Conservation (phyloP, 2,113 vertebrate genomes). For the Pteruthius melanotis region DNA sequence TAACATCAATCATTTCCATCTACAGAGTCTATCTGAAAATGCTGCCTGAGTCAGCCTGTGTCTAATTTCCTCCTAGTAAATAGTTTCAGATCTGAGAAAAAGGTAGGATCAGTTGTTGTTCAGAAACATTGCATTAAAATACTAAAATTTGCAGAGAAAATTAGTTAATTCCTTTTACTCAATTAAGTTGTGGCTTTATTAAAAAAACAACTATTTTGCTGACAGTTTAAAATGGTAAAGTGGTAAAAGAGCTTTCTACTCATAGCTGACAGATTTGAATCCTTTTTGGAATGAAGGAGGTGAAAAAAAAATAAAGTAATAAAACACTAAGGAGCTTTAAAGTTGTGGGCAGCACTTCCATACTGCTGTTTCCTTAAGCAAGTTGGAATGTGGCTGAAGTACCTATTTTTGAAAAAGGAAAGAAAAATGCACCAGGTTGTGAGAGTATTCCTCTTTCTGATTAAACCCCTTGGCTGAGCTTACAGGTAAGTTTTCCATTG, state of each 20-base stretch:
- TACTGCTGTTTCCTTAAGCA: neutral
- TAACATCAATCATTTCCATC: neutral
- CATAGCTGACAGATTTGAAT: neutral
- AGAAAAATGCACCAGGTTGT: neutral
- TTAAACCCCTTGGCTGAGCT: neutral
- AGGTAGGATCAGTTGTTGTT: neutral
- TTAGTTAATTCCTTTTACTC: neutral
- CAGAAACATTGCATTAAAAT: neutral
- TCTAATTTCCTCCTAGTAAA: neutral
- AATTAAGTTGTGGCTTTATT: neutral
- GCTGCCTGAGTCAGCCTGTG: neutral
- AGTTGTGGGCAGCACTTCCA: neutral
- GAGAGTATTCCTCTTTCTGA: neutral
- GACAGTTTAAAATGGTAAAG: neutral
- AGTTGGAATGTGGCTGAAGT: neutral
- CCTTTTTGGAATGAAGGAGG: neutral
- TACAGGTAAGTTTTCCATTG: neutral
- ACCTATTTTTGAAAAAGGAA: neutral
- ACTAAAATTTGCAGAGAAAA: neutral
- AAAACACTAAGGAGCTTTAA: neutral
- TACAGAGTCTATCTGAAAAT: neutral
- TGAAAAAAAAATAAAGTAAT: rapidly evolving
- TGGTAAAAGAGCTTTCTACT: neutral
- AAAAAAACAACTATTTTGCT: neutral
- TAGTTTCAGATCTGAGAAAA: neutral